phyloP scores from a whole-genome alignment of 2,888 invertebrate genomes.

The Ornithoptera alexandrae region DNA sequence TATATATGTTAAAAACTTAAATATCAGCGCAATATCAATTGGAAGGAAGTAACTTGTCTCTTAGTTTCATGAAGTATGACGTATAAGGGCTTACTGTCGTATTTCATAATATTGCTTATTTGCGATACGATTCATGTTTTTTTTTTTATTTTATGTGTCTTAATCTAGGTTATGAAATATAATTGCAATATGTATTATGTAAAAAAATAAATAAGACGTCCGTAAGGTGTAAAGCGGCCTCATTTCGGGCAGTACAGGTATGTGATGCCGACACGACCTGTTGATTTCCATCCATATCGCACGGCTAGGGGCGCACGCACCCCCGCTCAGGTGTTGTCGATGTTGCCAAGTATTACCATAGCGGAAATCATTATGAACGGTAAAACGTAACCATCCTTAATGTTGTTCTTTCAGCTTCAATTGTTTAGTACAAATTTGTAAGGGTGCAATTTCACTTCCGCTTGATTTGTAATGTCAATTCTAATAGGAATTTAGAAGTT shows the following conservation, averaged over 20 bases:
- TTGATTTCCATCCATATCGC: constrained; percentile 62
- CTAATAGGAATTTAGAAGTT: not conserved
- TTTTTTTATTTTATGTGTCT: no score
- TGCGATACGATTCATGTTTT: no score
- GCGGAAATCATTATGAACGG: constrained; percentile 36
- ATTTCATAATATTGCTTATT: no score
- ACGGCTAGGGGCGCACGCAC: constrained; percentile 46
- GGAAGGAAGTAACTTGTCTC: no score
- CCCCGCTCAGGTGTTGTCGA: constrained; percentile 30
- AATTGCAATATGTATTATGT: not conserved
- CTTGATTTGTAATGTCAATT: not conserved
- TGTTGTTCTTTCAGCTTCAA: constrained; percentile 1
- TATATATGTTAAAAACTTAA: no score
- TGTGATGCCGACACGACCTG: constrained; percentile 59
- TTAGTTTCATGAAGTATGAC: no score
- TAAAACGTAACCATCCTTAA: constrained; percentile 2
- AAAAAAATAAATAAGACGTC: constrained; percentile 28
- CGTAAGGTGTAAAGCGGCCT: constrained; percentile 45
- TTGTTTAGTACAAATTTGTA: not conserved
- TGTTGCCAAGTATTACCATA: constrained; percentile 23
- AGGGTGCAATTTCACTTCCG: not conserved
- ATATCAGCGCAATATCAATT: no score
- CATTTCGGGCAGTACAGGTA: constrained; percentile 41
- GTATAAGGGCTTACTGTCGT: no score
- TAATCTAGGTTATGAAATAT: no score